A percentile compares a stretch with the other conserved stretches of the same genome.
Evolutionary conservation across 2,888 invertebrate species (phyloP).

Genomic region (Hedychridium roseum): DNA sequence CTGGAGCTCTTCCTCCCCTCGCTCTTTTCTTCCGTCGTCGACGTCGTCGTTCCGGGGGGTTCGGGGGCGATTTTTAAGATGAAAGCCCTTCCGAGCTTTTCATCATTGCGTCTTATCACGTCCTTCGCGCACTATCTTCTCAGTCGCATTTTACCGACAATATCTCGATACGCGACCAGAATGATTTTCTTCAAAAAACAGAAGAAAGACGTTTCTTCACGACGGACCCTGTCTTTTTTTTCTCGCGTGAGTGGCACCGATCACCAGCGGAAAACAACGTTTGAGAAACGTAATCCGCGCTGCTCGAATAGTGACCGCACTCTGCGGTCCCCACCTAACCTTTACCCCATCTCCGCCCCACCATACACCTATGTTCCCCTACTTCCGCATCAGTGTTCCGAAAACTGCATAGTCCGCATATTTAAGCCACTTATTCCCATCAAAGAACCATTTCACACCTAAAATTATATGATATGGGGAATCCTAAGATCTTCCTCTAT

Average conservation of each 20-base stretch:
- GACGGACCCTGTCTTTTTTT: too few relatives aligned
- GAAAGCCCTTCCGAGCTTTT: constrained; percentile 25
- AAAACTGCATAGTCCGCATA: too few relatives aligned
- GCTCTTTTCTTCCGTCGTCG: constrained; percentile 26
- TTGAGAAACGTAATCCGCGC: constrained; percentile 43
- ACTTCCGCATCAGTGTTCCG: too few relatives aligned
- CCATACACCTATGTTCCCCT: too few relatives aligned
- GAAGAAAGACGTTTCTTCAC: too few relatives aligned
- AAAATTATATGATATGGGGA: too few relatives aligned
- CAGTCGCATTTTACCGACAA: constrained; percentile 18
- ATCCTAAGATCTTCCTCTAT: too few relatives aligned
- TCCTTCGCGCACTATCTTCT: constrained; percentile 26
- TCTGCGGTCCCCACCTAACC: constrained; percentile 50
- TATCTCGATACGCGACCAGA: too few relatives aligned
- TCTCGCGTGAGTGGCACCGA: too few relatives aligned
- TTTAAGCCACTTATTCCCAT: too few relatives aligned
- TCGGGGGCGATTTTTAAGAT: constrained; percentile 26
- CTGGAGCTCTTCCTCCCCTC: not conserved
- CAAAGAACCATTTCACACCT: too few relatives aligned
- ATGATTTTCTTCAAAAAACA: too few relatives aligned
- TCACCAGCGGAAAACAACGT: constrained; percentile 36
- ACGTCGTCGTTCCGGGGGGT: constrained; percentile 28
- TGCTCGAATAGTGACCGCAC: constrained; percentile 54
- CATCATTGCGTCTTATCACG: constrained; percentile 27
- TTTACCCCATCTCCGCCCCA: constrained; percentile 27